Evolutionary conservation across 2,888 invertebrate genomes (phyloP).

Genomic region (Tipula vernalis): DNA sequence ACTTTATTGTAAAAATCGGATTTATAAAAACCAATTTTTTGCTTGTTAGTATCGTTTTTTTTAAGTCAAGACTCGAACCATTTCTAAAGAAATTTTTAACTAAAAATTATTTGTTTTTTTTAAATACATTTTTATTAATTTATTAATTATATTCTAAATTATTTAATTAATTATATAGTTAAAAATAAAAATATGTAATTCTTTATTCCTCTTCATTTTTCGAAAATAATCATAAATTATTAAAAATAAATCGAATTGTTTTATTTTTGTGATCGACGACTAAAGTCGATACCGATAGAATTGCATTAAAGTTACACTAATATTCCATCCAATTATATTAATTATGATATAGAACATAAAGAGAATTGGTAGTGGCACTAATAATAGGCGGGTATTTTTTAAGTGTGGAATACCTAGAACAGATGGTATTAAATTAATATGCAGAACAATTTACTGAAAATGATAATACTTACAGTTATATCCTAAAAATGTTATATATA

Average conservation of each 20-base stretch:
- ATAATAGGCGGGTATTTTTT: slow-evolving; percentile 69
- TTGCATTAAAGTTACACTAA: slow-evolving; percentile 65
- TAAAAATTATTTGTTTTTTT: background rate
- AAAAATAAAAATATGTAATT: background rate
- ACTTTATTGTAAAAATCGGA: slow-evolving; percentile 6
- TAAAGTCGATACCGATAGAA: slow-evolving; percentile 75
- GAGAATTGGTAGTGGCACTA: slow-evolving; percentile 70
- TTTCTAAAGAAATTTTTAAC: background rate
- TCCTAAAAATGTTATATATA: slow-evolving; percentile 94
- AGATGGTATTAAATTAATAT: slow-evolving; percentile 16
- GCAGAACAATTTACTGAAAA: background rate
- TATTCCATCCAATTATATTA: slow-evolving; percentile 68
- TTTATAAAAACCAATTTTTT: background rate
- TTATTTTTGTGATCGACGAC: slow-evolving; percentile 26
- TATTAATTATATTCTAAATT: background rate
- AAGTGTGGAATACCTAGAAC: slow-evolving; percentile 73
- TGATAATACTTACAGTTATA: slow-evolving; percentile 66
- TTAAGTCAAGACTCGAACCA: background rate
- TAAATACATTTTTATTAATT: background rate
- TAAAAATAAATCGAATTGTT: background rate
- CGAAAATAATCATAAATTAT: background rate
- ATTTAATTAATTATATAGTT: background rate
- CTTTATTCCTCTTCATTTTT: background rate
- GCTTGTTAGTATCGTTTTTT: background rate
- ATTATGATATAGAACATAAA: slow-evolving; percentile 66